phyloP scores from a whole-genome alignment of 2,888 invertebrate genomes.

The Phymatocera aterrima region DNA sequence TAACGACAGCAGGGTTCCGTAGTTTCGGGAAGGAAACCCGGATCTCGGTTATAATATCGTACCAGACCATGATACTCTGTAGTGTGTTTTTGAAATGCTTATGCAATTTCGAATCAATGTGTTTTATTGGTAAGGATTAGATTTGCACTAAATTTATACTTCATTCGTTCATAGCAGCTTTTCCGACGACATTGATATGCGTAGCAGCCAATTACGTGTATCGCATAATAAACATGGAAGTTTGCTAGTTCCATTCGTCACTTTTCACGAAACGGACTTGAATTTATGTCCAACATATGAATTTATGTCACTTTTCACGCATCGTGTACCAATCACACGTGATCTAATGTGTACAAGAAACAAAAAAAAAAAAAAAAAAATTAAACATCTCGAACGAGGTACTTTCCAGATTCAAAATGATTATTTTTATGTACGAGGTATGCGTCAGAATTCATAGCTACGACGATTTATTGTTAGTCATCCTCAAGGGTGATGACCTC shows the following conservation, averaged over 20 bases:
- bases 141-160: neutral
- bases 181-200: neutral
- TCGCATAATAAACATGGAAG: neutral
- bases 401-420: neutral
- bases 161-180: neutral
- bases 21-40: neutral
- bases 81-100: neutral
- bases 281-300: neutral
- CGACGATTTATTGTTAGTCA: neutral
- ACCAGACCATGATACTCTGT: constrained; percentile 39
- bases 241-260: constrained; percentile 5
- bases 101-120: neutral
- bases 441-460: neutral
- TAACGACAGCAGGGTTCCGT: neutral
- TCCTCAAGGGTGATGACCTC: neutral
- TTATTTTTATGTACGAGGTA: neutral
- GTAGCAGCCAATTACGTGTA: neutral
- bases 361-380: too few relatives aligned
- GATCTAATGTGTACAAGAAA: neutral
- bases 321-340: neutral
- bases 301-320: neutral
- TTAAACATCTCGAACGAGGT: neutral
- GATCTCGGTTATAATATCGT: neutral
- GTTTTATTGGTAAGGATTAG: neutral
- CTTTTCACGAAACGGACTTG: neutral